Evolutionary conservation across 2,113 vertebrate species (phyloP).

Genomic region (Gadus macrocephalus): DNA sequence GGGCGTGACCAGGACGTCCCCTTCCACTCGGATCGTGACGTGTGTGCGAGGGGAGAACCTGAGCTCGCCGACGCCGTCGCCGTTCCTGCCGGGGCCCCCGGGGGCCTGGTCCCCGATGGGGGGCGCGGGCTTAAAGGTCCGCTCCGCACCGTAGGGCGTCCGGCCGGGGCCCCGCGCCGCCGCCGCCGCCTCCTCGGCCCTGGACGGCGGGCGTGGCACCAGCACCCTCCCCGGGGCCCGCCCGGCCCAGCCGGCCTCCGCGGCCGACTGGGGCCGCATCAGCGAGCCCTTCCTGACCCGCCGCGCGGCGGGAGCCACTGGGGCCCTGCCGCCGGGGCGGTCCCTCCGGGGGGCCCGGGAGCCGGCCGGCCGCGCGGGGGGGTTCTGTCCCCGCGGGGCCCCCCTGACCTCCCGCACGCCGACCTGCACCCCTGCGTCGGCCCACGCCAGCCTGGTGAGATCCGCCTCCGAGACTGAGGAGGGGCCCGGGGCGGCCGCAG

Average conservation of each 20-base stretch:
- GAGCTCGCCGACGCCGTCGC: constrained; percentile 14
- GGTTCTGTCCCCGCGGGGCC: constrained; percentile 34
- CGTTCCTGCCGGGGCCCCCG: constrained; percentile 42
- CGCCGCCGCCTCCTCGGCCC: constrained; percentile 43
- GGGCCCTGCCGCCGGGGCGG: constrained; percentile 56
- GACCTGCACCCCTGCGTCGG: constrained; percentile 68
- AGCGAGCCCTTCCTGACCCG: constrained; percentile 68
- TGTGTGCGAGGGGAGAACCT: constrained; percentile 23
- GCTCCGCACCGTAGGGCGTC: constrained; percentile 33
- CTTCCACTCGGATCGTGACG: too few species aligned
- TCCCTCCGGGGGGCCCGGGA: constrained; percentile 59
- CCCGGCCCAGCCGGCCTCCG: constrained; percentile 63
- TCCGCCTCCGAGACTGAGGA: constrained; percentile 51
- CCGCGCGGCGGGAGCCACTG: constrained; percentile 39
- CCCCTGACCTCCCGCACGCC: constrained; percentile 53
- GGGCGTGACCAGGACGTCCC: too few species aligned
- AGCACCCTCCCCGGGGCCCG: constrained; percentile 70
- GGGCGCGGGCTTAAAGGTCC: constrained; percentile 37
- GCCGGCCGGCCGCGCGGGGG: constrained; percentile 15
- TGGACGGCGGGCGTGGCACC: constrained; percentile 74
- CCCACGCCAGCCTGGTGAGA: constrained; percentile 78
- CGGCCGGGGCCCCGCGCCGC: constrained; percentile 31
- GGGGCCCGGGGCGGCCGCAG: constrained; percentile 12
- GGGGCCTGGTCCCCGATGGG: constrained; percentile 40
- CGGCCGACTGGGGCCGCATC: constrained; percentile 64